These are phyloP conservation scores for Macrobrachium rosenbergii DNA, from an alignment of 1,140 invertebrate species.

Conservation along the genomic window DNA sequence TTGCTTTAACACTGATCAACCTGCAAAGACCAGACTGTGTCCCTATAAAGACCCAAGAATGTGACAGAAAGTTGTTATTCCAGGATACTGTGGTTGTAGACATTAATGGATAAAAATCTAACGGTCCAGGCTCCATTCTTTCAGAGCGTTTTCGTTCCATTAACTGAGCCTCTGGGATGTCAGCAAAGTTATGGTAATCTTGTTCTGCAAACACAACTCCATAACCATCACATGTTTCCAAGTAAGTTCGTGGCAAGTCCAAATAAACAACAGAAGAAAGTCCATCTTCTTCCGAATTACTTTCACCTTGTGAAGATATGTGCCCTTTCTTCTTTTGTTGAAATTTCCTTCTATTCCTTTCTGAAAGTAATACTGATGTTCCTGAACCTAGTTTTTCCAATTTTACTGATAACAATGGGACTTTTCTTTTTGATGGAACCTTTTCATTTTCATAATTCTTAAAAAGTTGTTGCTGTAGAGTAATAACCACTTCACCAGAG, in stretches of 20 bases:
- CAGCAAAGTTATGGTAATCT: conserved; percentile 21
- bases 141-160: conserved; percentile 15
- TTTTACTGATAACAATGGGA: conserved; percentile 37
- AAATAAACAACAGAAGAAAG: conserved; percentile 1
- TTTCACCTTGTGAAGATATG: neutral
- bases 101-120: conserved; percentile 53
- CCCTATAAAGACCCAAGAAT: conserved; percentile 49
- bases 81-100: conserved; percentile 46
- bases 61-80: conserved; percentile 55
- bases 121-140: conserved; percentile 43
- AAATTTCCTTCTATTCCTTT: neutral
- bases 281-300: conserved; percentile 31
- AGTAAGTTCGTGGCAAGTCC: conserved; percentile 31
- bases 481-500: conserved; percentile 71
- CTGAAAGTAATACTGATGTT: neutral
- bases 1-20: conserved; percentile 23
- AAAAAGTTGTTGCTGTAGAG: conserved; percentile 71
- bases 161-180: conserved; percentile 13
- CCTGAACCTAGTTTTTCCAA: conserved; percentile 15
- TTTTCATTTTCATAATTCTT: conserved; percentile 68
- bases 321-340: neutral
- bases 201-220: conserved; percentile 54
- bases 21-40: conserved; percentile 46
- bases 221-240: neutral
- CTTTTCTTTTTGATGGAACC: conserved; percentile 38